phyloP scores from a whole-genome alignment of 2,113 vertebrate species.

The Megaceryle maxima region DNA sequence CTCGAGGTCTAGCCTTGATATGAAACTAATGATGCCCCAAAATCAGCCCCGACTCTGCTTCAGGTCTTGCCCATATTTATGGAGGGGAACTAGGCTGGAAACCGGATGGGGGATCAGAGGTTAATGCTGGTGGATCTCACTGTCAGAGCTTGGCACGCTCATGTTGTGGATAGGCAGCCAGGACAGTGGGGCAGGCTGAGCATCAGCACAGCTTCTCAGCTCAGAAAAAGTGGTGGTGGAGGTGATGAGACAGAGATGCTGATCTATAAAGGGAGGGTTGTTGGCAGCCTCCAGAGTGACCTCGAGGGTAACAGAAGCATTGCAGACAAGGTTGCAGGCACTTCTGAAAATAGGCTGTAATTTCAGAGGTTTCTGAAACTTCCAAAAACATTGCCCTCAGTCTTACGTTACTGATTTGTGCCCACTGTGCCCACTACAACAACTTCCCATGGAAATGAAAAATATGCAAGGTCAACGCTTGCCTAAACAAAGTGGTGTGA shows the following conservation, averaged over 20 bases:
- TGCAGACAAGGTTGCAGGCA: neutral
- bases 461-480: neutral
- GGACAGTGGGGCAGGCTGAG: accelerated
- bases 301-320: neutral
- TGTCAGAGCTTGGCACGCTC: accelerated
- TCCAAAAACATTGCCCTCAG: neutral
- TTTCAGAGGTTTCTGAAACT: neutral
- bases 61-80: neutral
- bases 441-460: neutral
- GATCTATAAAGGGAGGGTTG: neutral
- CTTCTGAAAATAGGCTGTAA: neutral
- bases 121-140: neutral
- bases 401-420: neutral
- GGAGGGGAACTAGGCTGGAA: neutral
- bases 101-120: neutral
- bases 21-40: neutral
- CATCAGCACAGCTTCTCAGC: neutral
- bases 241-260: neutral
- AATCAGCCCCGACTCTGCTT: neutral
- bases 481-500: neutral
- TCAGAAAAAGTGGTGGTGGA: neutral
- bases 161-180: accelerated
- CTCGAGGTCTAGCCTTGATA: neutral
- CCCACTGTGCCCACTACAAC: neutral
- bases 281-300: neutral